These are phyloP conservation scores for Furcula furcula DNA, from an alignment of 2,888 invertebrate genomes.

Conservation along the genomic window DNA sequence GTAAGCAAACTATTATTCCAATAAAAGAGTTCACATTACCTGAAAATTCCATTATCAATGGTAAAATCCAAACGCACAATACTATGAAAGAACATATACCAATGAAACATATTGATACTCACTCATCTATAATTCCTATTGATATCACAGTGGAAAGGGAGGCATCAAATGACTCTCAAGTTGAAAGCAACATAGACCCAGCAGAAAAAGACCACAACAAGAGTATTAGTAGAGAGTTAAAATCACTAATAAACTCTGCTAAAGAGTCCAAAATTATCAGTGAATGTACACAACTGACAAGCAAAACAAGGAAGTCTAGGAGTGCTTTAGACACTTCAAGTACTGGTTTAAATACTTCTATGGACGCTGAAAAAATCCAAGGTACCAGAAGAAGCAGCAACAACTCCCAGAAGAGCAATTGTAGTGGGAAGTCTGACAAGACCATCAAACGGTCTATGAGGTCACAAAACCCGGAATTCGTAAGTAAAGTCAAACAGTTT, in stretches of 20 bases:
- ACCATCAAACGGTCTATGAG: slow-evolving; percentile 78
- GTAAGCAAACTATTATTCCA: not conserved
- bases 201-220: slow-evolving; percentile 65
- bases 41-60: slow-evolving; percentile 22
- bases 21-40: slow-evolving; percentile 16
- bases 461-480: slow-evolving; percentile 84
- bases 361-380: slow-evolving; percentile 55
- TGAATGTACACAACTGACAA: slow-evolving; percentile 79
- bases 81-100: slow-evolving; percentile 15
- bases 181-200: slow-evolving; percentile 43
- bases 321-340: slow-evolving; percentile 66
- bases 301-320: slow-evolving; percentile 72
- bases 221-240: slow-evolving; percentile 81
- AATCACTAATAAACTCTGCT: slow-evolving; percentile 84
- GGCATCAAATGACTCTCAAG: slow-evolving; percentile 53
- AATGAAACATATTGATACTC: slow-evolving; percentile 5
- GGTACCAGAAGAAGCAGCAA: slow-evolving; percentile 54
- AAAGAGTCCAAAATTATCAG: slow-evolving; percentile 85
- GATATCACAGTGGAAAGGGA: slow-evolving; percentile 39
- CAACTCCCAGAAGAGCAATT: slow-evolving; percentile 59
- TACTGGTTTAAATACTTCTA: slow-evolving; percentile 62
- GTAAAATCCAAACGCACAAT: slow-evolving; percentile 14
- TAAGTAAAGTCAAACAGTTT: slow-evolving; percentile 83
- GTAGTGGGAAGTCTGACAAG: slow-evolving; percentile 65
- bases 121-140: slow-evolving; percentile 14